Conservation (phyloP, 2,797 vertebrate genomes). For the Onychomys leucogaster region DNA sequence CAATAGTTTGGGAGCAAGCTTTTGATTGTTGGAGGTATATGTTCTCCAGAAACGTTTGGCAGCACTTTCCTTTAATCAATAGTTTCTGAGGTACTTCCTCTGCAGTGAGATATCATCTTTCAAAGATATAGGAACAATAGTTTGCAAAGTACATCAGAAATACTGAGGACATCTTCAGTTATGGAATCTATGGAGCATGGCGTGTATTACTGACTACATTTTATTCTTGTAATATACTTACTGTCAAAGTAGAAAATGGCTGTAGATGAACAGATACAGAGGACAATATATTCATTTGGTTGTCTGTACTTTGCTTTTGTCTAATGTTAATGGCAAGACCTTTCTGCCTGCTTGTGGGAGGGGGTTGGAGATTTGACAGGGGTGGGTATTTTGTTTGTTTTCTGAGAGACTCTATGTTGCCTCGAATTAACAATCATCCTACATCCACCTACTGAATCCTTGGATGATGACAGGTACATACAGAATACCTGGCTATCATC, state of each 20-base stretch:
- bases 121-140: not conserved
- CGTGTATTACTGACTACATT: not conserved
- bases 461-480: not conserved
- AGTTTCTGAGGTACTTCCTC: not conserved
- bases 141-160: not conserved
- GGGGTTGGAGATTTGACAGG: fast-evolving
- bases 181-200: not conserved
- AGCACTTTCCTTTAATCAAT: not conserved
- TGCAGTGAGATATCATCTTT: not conserved
- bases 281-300: not conserved
- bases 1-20: not conserved
- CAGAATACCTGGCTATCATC: not conserved
- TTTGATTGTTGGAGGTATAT: not conserved
- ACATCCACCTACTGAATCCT: not conserved
- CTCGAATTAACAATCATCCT: not conserved
- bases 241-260: not conserved
- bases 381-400: not conserved
- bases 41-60: not conserved
- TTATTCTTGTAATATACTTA: not conserved
- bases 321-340: not conserved
- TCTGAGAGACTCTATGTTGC: not conserved
- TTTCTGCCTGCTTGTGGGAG: not conserved
- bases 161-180: not conserved
- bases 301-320: too few species aligned
- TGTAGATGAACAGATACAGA: not conserved